These are phyloP conservation scores for Aptenodytes patagonicus DNA, from an alignment of 2,113 vertebrate genomes.

Conservation along the genomic window DNA sequence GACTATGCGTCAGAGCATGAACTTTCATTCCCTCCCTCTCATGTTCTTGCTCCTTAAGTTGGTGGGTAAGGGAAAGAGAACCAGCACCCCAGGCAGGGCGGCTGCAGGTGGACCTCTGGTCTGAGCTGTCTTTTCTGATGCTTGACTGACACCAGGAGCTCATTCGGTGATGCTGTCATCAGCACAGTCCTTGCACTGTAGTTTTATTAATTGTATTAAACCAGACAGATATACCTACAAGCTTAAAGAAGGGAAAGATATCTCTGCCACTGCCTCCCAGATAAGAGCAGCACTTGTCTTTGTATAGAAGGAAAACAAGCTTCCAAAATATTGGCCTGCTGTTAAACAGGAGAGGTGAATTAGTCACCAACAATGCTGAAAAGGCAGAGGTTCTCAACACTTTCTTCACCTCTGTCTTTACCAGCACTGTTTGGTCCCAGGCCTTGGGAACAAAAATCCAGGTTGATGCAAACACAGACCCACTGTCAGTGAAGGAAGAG, in stretches of 20 bases:
- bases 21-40: not conserved
- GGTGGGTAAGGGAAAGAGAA: not conserved
- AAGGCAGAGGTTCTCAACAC: not conserved
- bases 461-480: not conserved
- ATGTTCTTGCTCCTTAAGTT: not conserved
- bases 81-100: accelerated
- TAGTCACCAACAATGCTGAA: not conserved
- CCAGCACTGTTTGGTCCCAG: not conserved
- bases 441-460: not conserved
- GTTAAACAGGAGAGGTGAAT: not conserved
- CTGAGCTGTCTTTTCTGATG: not conserved
- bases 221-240: not conserved
- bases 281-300: not conserved
- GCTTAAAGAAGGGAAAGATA: not conserved
- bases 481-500: not conserved
- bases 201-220: not conserved
- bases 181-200: not conserved
- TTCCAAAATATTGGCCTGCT: not conserved
- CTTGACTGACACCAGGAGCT: not conserved
- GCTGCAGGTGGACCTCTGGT: not conserved
- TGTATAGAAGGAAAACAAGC: not conserved
- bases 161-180: not conserved
- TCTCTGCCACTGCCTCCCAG: not conserved
- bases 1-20: not conserved
- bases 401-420: not conserved